Percentiles rank a stretch among this genome's conserved stretches.
Evolutionary conservation across 2,113 vertebrate species (phyloP).

Genomic region (Polyodon spathula): DNA sequence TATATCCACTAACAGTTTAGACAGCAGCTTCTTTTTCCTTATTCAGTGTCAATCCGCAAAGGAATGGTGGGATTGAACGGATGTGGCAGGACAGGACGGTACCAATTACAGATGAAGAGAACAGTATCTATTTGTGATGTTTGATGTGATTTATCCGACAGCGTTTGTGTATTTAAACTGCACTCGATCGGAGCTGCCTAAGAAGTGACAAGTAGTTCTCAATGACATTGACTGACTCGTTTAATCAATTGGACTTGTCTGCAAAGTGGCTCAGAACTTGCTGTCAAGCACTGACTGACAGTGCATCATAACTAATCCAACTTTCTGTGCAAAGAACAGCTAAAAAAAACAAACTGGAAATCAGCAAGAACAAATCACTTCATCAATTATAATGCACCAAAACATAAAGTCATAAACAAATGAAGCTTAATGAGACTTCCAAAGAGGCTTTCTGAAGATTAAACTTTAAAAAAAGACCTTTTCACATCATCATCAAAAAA

Average conservation of each 20-base stretch:
- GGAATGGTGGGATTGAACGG: constrained; percentile 56
- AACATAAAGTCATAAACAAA: not conserved
- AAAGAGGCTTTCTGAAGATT: too few species aligned
- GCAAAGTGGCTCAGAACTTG: constrained; percentile 56
- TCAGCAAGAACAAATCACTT: constrained; percentile 6
- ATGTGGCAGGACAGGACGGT: constrained; percentile 66
- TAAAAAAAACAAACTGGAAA: too few species aligned
- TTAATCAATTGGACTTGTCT: constrained; percentile 80
- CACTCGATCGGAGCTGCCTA: constrained; percentile 62
- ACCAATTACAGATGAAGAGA: constrained; percentile 83
- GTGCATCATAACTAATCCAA: constrained; percentile 40
- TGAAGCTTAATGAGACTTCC: too few species aligned
- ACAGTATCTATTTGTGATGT: constrained; percentile 63
- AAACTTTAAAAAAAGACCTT: too few species aligned
- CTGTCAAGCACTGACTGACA: constrained; percentile 50
- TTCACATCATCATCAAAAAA: too few species aligned
- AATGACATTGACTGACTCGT: constrained; percentile 80
- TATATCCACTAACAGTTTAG: constrained; percentile 52
- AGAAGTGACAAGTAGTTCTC: constrained; percentile 68
- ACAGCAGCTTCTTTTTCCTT: constrained; percentile 61
- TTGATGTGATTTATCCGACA: constrained; percentile 82
- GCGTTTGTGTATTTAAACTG: constrained; percentile 63
- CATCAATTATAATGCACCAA: not conserved
- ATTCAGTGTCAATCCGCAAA: constrained; percentile 65
- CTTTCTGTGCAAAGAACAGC: too few species aligned